These are phyloP conservation scores for Dasysyrphus albostriatus DNA, from an alignment of 2,888 invertebrate genomes.

Conservation along the genomic window DNA sequence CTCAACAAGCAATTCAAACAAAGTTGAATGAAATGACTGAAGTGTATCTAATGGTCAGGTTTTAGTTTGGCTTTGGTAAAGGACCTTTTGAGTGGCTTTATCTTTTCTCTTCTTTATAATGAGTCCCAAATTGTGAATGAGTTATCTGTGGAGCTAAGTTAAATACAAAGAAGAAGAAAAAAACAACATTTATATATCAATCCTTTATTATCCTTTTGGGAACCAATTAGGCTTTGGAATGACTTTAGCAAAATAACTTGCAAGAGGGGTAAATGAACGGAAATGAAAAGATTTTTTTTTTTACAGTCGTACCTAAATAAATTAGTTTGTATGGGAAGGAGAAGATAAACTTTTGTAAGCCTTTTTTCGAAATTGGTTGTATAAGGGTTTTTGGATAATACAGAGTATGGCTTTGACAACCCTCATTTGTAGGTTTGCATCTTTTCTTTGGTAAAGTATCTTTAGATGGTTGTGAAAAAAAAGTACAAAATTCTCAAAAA, in stretches of 20 bases:
- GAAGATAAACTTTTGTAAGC: slow-evolving; percentile 36
- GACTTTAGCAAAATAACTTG: slow-evolving; percentile 38
- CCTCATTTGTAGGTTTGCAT: slow-evolving; percentile 17
- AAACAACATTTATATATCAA: slow-evolving; percentile 55
- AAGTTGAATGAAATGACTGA: slow-evolving; percentile 62
- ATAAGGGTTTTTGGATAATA: slow-evolving; percentile 1
- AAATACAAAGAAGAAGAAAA: slow-evolving; percentile 1
- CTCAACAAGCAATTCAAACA: slow-evolving; percentile 55
- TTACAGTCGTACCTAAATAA: slow-evolving; percentile 8
- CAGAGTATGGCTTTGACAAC: slow-evolving; percentile 20
- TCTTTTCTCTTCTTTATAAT: slow-evolving; percentile 27
- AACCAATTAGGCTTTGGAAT: slow-evolving; percentile 64
- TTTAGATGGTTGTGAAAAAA: slow-evolving; percentile 8
- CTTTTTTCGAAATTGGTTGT: slow-evolving; percentile 16
- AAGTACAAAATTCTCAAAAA: not conserved
- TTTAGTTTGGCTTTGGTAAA: slow-evolving; percentile 53
- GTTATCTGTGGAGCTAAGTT: slow-evolving; percentile 22
- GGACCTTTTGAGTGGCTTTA: slow-evolving; percentile 44
- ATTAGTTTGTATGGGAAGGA: slow-evolving; percentile 12
- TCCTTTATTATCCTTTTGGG: slow-evolving; percentile 61
- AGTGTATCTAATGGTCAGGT: slow-evolving; percentile 71
- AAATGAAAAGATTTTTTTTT: slow-evolving; percentile 39
- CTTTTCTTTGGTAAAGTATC: not conserved
- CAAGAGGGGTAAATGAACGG: slow-evolving; percentile 29
- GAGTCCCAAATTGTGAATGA: slow-evolving; percentile 46